Evolutionary conservation across 2,797 vertebrate species (phyloP), one percentile per base, ranked within the genome.

Genomic region (Cirrhinus mrigala): DNA sequence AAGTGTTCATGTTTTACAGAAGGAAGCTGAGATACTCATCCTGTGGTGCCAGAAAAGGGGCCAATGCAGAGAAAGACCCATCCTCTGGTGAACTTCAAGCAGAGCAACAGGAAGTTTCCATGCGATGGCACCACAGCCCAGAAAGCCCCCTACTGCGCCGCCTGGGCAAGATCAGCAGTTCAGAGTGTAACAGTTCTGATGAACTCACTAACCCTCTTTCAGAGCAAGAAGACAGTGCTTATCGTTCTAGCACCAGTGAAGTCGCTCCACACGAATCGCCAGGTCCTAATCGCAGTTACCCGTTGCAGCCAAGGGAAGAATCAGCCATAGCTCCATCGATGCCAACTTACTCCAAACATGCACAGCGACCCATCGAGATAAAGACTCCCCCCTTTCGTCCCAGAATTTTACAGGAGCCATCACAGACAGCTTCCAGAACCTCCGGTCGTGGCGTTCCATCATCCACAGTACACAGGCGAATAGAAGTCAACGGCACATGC

Each of bases 121-220:
- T 86, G 90, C 91, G 88, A 50, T 85, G 91, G 86, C 92, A 92
- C 40, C 91, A 92, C 70, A 33, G 81, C 27, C 91, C 90, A 62
- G 94, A 94, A 82, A 92, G 90, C 86, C 83, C 92, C 9, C 83
- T 91, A 62, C 89, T 90, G 60, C 92, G 93, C 87, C 92, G 92
- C 77, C 88, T 95, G n/a, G 86, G 92, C 20, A 96, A 95, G 91
- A 95, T 95, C 91, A 95, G 94, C 90, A 95, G 94, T 89, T 95
- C 95, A 0, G 96, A 96, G 77, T 96, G 95, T 94, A 96, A 96
- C 94, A 96, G 95, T 92, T 96, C 96, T 0, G 95, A 96, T 6
- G 95, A 96, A 86, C 93, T 94, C 0, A 94, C 92, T 4, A 91
- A 91, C 40, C 85, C 88, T 37, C 92, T 95, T 4, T 95, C 95